phyloP scores from a whole-genome alignment of 1,140 invertebrate genomes.

The Drosophila funebris region DNA sequence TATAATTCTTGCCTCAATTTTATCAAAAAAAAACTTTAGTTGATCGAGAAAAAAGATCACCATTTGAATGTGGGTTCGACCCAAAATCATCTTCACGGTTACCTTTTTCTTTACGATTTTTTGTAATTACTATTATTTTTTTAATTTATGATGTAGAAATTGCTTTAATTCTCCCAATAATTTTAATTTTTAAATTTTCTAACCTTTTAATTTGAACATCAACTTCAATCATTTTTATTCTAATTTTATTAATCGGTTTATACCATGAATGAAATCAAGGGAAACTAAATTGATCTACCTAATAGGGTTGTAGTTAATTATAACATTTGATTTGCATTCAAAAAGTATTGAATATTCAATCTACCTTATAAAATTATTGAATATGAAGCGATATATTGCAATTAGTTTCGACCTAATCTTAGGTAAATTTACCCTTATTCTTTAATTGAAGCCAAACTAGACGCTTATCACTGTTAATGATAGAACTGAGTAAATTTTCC shows the following conservation, averaged over 20 bases:
- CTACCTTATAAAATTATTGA: conserved; percentile 83
- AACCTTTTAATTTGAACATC: conserved; percentile 83
- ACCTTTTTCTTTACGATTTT: conserved; percentile 87
- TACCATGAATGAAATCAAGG: conserved; percentile 87
- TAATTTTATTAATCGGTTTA: conserved; percentile 85
- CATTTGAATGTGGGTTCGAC: conserved; percentile 88
- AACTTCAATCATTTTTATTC: conserved; percentile 84
- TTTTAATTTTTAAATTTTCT: conserved; percentile 61
- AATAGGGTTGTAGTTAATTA: conserved; percentile 86
- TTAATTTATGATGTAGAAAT: conserved; percentile 85
- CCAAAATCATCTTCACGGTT: conserved; percentile 85
- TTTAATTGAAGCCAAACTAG: conserved; percentile 86
- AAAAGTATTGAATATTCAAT: conserved; percentile 85
- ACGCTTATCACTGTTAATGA: conserved; percentile 82
- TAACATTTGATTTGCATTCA: conserved; percentile 87
- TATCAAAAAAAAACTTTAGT: conserved; percentile 85
- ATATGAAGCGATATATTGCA: conserved; percentile 85
- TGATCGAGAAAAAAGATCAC: conserved; percentile 86
- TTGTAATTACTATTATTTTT: conserved; percentile 87
- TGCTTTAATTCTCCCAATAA: conserved; percentile 57
- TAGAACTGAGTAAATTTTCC: conserved; percentile 63
- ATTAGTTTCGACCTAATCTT: conserved; percentile 86
- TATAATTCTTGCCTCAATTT: conserved; percentile 84
- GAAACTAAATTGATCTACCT: conserved; percentile 85
- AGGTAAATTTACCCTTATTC: conserved; percentile 84